These are phyloP conservation scores for Cosmia pyralina DNA, from an alignment of 2,888 invertebrate genomes.

Conservation along the genomic window DNA sequence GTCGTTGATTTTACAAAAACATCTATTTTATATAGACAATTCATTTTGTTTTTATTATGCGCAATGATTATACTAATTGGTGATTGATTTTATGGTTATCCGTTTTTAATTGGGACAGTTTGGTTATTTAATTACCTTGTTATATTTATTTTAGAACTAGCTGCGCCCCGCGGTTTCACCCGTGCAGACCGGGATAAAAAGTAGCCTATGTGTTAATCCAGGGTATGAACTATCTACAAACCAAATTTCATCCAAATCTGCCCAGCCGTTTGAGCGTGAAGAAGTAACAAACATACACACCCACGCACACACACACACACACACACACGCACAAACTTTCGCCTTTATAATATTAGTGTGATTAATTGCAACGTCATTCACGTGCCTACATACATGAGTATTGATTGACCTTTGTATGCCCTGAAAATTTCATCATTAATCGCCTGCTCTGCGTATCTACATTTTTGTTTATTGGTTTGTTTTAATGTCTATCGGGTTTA, in stretches of 20 bases:
- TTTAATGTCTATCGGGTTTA: neutral
- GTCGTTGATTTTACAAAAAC: conserved; percentile 59
- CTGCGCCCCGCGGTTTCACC: too few relatives aligned
- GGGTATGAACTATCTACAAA: too few relatives aligned
- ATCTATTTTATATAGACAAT: conserved; percentile 49
- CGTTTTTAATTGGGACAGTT: conserved; percentile 1
- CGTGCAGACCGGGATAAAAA: too few relatives aligned
- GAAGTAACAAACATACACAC: too few relatives aligned
- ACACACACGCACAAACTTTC: too few relatives aligned
- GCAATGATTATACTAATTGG: conserved; percentile 32
- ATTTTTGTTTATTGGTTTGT: neutral
- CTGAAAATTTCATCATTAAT: neutral
- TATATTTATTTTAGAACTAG: neutral
- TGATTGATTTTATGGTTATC: conserved; percentile 21
- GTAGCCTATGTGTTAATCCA: too few relatives aligned
- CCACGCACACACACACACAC: too few relatives aligned
- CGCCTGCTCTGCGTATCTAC: neutral
- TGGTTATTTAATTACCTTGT: neutral
- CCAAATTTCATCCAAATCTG: too few relatives aligned
- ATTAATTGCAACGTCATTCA: neutral
- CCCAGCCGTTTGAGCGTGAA: too few relatives aligned
- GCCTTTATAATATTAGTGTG: too few relatives aligned
- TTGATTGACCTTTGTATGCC: neutral
- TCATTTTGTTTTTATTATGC: conserved; percentile 44
- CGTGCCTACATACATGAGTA: neutral